Base-by-base conservation (phyloP, 2,888 invertebrate species). In the Andrena marginata region DNA sequence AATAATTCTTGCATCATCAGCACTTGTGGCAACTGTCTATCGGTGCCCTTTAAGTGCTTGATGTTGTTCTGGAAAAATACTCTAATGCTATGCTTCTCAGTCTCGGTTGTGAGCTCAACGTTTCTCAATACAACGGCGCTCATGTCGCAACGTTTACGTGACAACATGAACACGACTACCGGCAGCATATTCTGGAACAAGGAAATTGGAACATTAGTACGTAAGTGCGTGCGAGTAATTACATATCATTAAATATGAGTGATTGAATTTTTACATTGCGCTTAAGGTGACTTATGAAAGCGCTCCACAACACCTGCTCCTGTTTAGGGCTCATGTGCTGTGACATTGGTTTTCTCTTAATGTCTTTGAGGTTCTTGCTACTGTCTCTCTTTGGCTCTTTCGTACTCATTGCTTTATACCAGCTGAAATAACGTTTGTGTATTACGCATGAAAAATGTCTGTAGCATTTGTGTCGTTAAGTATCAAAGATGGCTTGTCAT, bases 121-220 rank as follows among this genome's bases (percentile, higher is more conserved):
- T 87, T 85, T 88, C 51, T 94, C 62, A 95, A 89, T 2, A 90
- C 78, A 33, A 90, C 93, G 0, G 97, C 96, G 89, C 96, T 97
- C 68, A 95, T 95, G 90, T 98, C 96, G 92, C 97, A 98, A 93
- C 97, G 96, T 89, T 96, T 97, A 85, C 98, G 95, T 0, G 99
- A 99, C 86, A 99, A 96, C 0, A 98, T 98, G 92, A 99, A 99
- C 0, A 98, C 97, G 0, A 99, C 99, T 0, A 98, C 98, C 0
- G 99, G 99, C 73, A 99, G 95, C 92, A 98, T 97, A 89, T 99
- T 91, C 91, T 93, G 54, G 6, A 84, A 85, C 16, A 49, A 68
- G 5, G 1, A 69, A 63, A 23, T 23, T 31, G 4, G 48, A 33
- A 62, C 5, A 5, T 49, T 64, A 26, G 49, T 60, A 8, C 8